Base-by-base conservation (phyloP, 2,888 invertebrate genomes). In the Dryococelus australis region DNA sequence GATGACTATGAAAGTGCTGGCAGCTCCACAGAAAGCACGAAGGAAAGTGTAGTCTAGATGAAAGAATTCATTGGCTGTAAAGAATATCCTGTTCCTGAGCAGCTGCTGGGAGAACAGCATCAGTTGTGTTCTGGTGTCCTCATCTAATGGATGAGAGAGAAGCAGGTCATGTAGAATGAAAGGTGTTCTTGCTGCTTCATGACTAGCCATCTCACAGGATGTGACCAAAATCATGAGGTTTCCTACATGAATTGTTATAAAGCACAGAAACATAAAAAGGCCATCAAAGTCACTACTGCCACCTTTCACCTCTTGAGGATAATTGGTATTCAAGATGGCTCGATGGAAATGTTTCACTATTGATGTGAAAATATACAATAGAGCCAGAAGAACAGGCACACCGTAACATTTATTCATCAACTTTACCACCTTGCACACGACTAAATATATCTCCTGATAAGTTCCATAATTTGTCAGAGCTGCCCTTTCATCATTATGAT, bases 61-160 rank as follows among this genome's bases (percentile, higher is more conserved):
- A 65, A 65, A 65, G n/a, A 65, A 24, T 65, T 65, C 65, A 65
- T 65, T 65, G 65, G 65, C 65, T 65, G 65, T 65, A n/a, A 65
- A 65, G n/a, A 65, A 20, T 16, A 65, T 65, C 65, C n/a, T 65
- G 65, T 65, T 65, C 24, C 65, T 65, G 65, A 65, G 65, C n/a
- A 65, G 65, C 16, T 65, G 65, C 65, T 65, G 65, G 65, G 65
- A 65, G 65, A 65, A 65, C 65, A 65, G 65, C n/a, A 65, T 65
- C 65, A 65, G 65, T 65, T 65, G 65, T n/a, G n/a, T 16, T 20
- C 65, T 65, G n/a, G 24, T 65, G 24, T n/a, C n/a, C 16, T 65
- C 65, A n/a, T 65, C 65, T n/a, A 65, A n/a, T 20, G 65, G 1
- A 8, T 8, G 65, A 65, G 65, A 65, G 65, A 65, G 65, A 20